phyloP scores from a whole-genome alignment of 2,113 vertebrate genomes.

The Caranx ignobilis region DNA sequence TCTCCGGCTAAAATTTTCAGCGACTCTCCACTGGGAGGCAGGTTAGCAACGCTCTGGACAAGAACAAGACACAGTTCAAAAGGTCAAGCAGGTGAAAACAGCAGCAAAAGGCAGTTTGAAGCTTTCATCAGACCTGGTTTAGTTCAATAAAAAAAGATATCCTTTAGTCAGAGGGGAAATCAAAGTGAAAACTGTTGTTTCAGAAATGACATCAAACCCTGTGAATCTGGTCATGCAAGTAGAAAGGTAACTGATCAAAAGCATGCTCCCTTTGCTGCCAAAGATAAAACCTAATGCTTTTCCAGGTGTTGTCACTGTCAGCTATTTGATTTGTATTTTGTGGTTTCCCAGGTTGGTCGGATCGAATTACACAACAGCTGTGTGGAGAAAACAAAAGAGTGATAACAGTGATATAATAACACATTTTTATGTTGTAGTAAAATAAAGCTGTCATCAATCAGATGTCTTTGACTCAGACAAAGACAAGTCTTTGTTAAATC shows the following conservation, averaged over 20 bases:
- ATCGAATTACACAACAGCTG: conserved; percentile 3
- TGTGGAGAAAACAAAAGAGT: not conserved
- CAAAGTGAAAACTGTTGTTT: conserved; percentile 3
- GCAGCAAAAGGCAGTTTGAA: not conserved
- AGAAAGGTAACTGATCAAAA: conserved; percentile 51
- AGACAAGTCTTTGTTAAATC: conserved; percentile 14
- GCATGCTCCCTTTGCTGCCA: conserved; percentile 37
- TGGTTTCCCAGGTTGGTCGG: conserved; percentile 15
- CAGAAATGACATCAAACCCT: conserved; percentile 5
- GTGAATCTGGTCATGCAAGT: not conserved
- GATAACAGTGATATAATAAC: not conserved
- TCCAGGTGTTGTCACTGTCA: conserved; percentile 30
- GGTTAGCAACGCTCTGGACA: conserved; percentile 82
- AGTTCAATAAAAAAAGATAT: not conserved
- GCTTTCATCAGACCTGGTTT: not conserved
- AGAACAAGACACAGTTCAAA: conserved; percentile 12
- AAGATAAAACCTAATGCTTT: conserved; percentile 19
- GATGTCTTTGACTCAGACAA: not conserved
- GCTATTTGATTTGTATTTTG: conserved; percentile 34
- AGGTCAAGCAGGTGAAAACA: conserved; percentile 16
- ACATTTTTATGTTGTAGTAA: not conserved
- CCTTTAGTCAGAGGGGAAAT: conserved; percentile 12
- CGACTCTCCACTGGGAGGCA: conserved; percentile 89
- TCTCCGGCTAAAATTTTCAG: conserved; percentile 84
- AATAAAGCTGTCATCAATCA: not conserved